Evolutionary conservation across 2,888 invertebrate species (phyloP), one percentile per base, ranked within the genome.

Genomic region (Stenurella melanura): DNA sequence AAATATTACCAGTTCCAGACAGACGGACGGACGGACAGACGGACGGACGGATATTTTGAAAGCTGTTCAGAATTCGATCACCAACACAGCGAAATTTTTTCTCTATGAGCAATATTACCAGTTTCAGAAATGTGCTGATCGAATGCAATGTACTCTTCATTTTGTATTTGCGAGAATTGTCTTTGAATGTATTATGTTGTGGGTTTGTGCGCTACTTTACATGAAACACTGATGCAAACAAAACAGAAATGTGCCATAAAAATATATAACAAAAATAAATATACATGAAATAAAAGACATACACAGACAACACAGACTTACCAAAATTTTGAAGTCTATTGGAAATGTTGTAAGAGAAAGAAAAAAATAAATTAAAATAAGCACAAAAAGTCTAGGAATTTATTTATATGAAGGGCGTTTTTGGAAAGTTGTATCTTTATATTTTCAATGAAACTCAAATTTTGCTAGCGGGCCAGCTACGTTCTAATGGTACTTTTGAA

Each of bases 301-400:
- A 42, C 34, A 58, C n/a, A 66, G 42, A n/a, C 64, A 17, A 42
- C 21, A 21, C n/a, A 42, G 58, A 86, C 87, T 87, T 84, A 87
- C 87, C 87, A 86, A 81, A 86, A 86, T 83, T 87, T 87, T 64
- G 86, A 85, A 74, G 87, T 79, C 87, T 87, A 75, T 18, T 9
- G 67, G 34, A 64, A 66, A 19, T 10, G 57, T 72, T 50, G 57
- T n/a, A 38, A 61, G 30, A 72, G 17, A 72, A 72, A 72, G 60
- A 72, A 38, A 72, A n/a, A 30, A 54, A 42, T 4, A 72, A 58
- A 72, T 72, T 63, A 72, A 71, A 71, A 71, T 26, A 68, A 68
- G 57, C 68, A 10, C 19, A 54, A 34, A 0, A 50, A n/a, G n/a
- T n/a, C n/a, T n/a, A 50, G n/a, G 6, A 15, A 50, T n/a, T 15